Evolutionary conservation across 2,797 vertebrate species (phyloP).

Genomic region (Myotis pilosus): DNA sequence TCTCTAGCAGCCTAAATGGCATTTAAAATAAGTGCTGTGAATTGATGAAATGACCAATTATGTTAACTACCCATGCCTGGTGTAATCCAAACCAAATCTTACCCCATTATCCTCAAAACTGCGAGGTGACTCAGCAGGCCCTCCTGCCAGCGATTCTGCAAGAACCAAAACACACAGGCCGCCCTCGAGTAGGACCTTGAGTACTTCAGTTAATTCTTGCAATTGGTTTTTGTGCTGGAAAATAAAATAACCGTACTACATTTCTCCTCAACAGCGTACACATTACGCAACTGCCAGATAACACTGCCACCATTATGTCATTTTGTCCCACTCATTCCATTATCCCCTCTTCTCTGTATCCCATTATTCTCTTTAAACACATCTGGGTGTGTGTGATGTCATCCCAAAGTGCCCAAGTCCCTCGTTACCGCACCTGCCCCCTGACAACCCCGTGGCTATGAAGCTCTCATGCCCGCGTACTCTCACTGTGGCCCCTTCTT

Average conservation of each 20-base stretch:
- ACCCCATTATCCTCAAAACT: constrained; percentile 48
- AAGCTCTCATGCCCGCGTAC: accelerated
- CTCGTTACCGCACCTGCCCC: accelerated
- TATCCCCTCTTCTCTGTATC: neutral
- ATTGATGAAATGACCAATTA: constrained; percentile 71
- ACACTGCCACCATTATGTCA: neutral
- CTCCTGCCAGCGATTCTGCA: neutral
- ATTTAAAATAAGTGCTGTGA: constrained; percentile 65
- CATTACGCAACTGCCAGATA: neutral
- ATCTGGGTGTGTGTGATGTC: accelerated
- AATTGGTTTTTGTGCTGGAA: neutral
- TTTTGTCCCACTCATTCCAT: neutral
- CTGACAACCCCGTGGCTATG: accelerated
- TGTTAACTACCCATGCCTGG: constrained; percentile 58
- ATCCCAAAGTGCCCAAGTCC: neutral
- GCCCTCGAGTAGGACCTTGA: neutral
- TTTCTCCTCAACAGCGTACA: neutral
- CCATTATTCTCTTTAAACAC: neutral
- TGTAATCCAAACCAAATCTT: constrained; percentile 64
- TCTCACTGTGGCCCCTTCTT: neutral
- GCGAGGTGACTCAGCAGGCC: neutral
- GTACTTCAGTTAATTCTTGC: neutral
- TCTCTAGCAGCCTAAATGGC: constrained; percentile 48
- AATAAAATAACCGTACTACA: neutral
- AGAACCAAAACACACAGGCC: neutral